These are phyloP conservation scores for Pogonognathellus flavescens DNA, from an alignment of 1,140 invertebrate genomes.

Conservation along the genomic window DNA sequence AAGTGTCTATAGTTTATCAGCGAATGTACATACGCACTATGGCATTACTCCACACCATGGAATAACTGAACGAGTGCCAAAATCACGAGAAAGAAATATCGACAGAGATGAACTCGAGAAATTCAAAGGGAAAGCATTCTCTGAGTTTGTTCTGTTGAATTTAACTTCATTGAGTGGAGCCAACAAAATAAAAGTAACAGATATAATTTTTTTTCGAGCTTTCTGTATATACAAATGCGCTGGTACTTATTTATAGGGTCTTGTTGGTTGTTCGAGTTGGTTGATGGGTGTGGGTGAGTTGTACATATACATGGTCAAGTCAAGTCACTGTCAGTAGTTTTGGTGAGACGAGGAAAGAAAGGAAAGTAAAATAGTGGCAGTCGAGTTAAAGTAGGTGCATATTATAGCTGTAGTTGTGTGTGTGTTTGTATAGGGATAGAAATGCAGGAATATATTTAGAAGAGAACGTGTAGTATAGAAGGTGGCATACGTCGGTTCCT, in stretches of 20 bases:
- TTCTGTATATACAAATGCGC: neutral
- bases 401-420: too few relatives aligned
- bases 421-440: neutral
- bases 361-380: neutral
- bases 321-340: too few relatives aligned
- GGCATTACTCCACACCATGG: neutral
- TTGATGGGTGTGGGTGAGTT: too few relatives aligned
- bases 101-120: neutral
- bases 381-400: neutral
- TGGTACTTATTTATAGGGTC: too few relatives aligned
- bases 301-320: too few relatives aligned
- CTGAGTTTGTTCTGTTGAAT: neutral
- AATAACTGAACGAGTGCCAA: slow-evolving; percentile 1
- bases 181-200: neutral
- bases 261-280: too few relatives aligned
- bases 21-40: neutral
- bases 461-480: neutral
- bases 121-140: slow-evolving; percentile 21
- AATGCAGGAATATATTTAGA: neutral
- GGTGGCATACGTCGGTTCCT: neutral
- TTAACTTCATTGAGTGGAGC: neutral
- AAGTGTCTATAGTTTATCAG: neutral
- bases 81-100: slow-evolving; percentile 3
- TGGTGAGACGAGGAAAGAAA: too few relatives aligned
- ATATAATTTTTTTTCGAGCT: slow-evolving; percentile 37